Base-by-base conservation (phyloP, 2,888 invertebrate species). In the Drosophila suboccidentalis region DNA sequence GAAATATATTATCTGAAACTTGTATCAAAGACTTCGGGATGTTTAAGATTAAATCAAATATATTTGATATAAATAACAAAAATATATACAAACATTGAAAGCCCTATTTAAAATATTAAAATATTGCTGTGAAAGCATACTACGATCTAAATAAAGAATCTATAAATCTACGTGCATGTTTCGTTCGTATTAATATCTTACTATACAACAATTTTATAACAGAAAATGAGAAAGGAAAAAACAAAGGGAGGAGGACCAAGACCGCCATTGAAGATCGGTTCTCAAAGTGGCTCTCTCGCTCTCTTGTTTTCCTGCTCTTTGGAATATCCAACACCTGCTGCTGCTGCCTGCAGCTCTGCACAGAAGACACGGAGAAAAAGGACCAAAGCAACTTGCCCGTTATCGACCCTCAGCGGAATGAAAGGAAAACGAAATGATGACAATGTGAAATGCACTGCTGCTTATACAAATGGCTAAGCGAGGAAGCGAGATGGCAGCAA, bases 331-430 rank as follows among this genome's bases (percentile, higher is more conserved):
- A 51, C 66, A 75, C 64, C 75, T 74, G 75, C 74, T 61, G 61
- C 53, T 46, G 54, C 58, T 67, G 72, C 8, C 8, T 13, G n/a
- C 61, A 59, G 32, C 53, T 36, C 53, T 41, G 61, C 22, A 41
- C 38, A 47, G 59, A 59, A 47, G 22, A 8, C 32, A 60, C 38
- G 17, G 9, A 43, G 4, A 34, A 50, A 64, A 64, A 75, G 75
- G 75, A 62, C 58, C 46, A 70, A 66, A 47, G 22, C 61, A 61
- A 75, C 19, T 62, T 63, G 71, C 64, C 64, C 54, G 60, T 57
- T 76, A 83, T 81, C 75, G 84, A 80, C 64, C 83, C 67, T 57
- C 46, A 63, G 38, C 13, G 22, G 17, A 62, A 44, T 46, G 57
- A 46, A 44, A 44, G 47, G 26, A 58, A 49, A 60, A 53, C 22